phyloP scores from a whole-genome alignment of 2,888 invertebrate genomes.

The Malthinus seriepunctatus region DNA sequence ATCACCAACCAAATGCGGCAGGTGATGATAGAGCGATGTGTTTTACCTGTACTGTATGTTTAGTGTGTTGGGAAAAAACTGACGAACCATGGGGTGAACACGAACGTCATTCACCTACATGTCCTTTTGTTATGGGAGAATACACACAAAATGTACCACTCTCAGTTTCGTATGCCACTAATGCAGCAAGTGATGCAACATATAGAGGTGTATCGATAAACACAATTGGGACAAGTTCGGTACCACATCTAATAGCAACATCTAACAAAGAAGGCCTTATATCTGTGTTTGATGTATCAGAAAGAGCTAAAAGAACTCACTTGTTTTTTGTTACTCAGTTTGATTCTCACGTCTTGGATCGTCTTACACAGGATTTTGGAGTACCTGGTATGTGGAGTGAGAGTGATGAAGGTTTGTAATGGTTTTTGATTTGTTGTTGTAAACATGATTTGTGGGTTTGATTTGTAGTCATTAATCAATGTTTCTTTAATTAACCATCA shows the following conservation, averaged over 20 bases:
- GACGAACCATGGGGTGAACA: conserved; percentile 98
- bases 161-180: conserved; percentile 81
- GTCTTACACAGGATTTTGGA: conserved; percentile 53
- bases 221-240: conserved; percentile 47
- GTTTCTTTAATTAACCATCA: too few relatives aligned
- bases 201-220: conserved; percentile 43
- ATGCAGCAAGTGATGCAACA: conserved; percentile 64
- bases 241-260: conserved; percentile 58
- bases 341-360: conserved; percentile 52
- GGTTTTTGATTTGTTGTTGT: not conserved
- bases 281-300: conserved; percentile 82
- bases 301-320: conserved; percentile 72
- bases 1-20: conserved; percentile 87
- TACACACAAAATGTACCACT: conserved; percentile 95
- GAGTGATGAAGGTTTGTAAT: conserved; percentile 46
- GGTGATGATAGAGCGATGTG: conserved; percentile 96
- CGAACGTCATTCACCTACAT: conserved; percentile 90
- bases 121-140: conserved; percentile 92
- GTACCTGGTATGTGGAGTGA: conserved; percentile 45
- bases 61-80: conserved; percentile 96
- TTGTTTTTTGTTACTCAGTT: conserved; percentile 58
- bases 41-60: conserved; percentile 91
- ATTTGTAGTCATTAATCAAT: too few relatives aligned
- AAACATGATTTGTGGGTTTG: not conserved
- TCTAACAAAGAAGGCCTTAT: conserved; percentile 67